phyloP scores from a whole-genome alignment of 2,888 invertebrate species.

The Nemotelus pantherinus region DNA sequence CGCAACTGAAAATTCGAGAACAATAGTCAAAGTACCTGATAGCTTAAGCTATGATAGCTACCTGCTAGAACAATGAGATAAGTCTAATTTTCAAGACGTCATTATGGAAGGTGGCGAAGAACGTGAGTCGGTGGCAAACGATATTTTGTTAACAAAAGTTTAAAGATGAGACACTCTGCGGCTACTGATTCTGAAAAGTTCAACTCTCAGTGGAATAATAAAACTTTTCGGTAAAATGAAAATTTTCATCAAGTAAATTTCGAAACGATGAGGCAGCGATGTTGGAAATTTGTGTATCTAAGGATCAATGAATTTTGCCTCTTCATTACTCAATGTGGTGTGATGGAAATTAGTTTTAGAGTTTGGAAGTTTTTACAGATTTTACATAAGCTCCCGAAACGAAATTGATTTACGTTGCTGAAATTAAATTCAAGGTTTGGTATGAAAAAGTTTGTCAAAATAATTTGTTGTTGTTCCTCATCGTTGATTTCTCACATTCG shows the following conservation, averaged over 20 bases:
- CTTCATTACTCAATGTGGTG: not conserved
- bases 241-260: slow-evolving; percentile 47
- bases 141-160: too few species aligned
- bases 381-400: too few species aligned
- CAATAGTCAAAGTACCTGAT: too few species aligned
- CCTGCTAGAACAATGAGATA: not conserved
- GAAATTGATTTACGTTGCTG: too few species aligned
- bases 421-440: too few species aligned
- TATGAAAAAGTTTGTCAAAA: too few species aligned
- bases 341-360: not conserved
- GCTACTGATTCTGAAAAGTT: too few species aligned
- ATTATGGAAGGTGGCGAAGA: not conserved
- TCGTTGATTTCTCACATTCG: too few species aligned
- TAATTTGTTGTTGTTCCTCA: too few species aligned
- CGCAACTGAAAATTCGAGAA: too few species aligned
- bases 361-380: not conserved
- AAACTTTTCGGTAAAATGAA: slow-evolving; percentile 48
- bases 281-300: not conserved
- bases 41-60: too few species aligned
- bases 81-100: not conserved
- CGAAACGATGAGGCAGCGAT: slow-evolving; percentile 44
- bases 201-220: slow-evolving; percentile 43
- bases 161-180: not conserved
- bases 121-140: too few species aligned
- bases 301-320: not conserved